These are phyloP conservation scores for Salvelinus alpinus DNA, from an alignment of 2,113 vertebrate genomes.

Conservation along the genomic window DNA sequence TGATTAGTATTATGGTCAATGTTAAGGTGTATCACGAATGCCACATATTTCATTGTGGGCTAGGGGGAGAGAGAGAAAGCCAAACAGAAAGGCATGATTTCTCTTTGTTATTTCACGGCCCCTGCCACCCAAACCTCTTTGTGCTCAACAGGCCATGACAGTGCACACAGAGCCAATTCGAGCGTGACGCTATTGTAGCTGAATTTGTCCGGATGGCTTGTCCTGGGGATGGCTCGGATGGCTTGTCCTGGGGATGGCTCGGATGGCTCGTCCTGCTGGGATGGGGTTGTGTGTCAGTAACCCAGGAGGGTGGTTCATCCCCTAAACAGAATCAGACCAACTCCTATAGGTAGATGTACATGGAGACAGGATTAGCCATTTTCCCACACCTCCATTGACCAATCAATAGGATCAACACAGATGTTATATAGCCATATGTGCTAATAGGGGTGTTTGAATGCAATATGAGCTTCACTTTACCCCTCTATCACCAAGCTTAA, in stretches of 20 bases:
- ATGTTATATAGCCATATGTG: too few relatives aligned
- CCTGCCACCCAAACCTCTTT: constrained; percentile 58
- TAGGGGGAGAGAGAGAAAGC: constrained; percentile 27
- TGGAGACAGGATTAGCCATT: neutral
- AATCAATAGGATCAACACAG: constrained; percentile 6
- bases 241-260: neutral
- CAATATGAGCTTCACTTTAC: too few relatives aligned
- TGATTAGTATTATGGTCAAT: constrained; percentile 34
- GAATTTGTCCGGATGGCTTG: constrained; percentile 55
- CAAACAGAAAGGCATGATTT: constrained; percentile 23
- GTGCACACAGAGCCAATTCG: constrained; percentile 56
- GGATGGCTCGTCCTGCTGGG: neutral
- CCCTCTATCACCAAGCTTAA: too few relatives aligned
- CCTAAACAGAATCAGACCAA: constrained; percentile 53
- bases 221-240: too few relatives aligned
- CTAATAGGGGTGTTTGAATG: too few relatives aligned
- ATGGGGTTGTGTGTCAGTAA: constrained; percentile 38
- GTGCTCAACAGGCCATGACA: constrained; percentile 67
- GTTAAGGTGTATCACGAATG: constrained; percentile 30
- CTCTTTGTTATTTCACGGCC: constrained; percentile 43
- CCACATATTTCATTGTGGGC: constrained; percentile 37
- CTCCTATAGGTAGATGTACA: neutral
- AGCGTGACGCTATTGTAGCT: constrained; percentile 63
- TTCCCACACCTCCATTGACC: constrained; percentile 31
- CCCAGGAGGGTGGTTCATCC: constrained; percentile 37